A percentile compares a stretch with the other conserved stretches of the same genome.
Conservation (phyloP, 2,888 invertebrate genomes). For the Deilephila elpenor region DNA sequence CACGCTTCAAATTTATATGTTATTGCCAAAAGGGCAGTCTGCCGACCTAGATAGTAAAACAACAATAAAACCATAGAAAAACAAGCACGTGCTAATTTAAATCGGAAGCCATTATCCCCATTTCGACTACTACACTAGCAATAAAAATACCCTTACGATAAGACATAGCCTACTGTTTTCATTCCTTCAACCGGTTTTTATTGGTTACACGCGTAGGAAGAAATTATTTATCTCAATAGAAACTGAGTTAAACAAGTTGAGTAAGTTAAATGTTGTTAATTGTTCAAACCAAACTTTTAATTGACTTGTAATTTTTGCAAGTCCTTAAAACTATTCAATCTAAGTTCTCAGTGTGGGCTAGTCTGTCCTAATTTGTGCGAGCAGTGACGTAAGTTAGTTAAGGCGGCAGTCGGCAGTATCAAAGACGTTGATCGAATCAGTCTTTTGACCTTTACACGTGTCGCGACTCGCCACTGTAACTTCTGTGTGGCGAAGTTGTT, state of each 20-base stretch:
- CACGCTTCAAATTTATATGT: no score
- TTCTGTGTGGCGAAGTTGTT: neutral
- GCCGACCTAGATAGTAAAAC: neutral
- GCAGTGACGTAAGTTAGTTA: neutral
- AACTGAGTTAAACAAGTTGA: neutral
- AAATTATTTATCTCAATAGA: constrained; percentile 13
- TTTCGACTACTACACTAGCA: neutral
- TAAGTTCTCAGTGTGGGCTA: no score
- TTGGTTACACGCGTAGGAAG: constrained; percentile 3
- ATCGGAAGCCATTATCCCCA: neutral
- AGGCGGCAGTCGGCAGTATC: neutral
- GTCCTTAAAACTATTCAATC: no score
- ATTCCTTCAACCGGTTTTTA: neutral
- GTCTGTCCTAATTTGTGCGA: neutral
- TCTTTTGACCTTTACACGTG: constrained; percentile 17
- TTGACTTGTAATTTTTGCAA: no score
- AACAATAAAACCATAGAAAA: no score
- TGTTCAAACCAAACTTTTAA: no score
- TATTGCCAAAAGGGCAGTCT: neutral
- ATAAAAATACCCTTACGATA: neutral
- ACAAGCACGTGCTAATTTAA: neutral
- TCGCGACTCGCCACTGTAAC: neutral
- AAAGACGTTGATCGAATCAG: constrained; percentile 18
- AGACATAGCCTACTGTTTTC: neutral
- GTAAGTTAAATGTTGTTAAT: neutral